Conservation (phyloP, 2,113 vertebrate genomes). For the Mellivora capensis region DNA sequence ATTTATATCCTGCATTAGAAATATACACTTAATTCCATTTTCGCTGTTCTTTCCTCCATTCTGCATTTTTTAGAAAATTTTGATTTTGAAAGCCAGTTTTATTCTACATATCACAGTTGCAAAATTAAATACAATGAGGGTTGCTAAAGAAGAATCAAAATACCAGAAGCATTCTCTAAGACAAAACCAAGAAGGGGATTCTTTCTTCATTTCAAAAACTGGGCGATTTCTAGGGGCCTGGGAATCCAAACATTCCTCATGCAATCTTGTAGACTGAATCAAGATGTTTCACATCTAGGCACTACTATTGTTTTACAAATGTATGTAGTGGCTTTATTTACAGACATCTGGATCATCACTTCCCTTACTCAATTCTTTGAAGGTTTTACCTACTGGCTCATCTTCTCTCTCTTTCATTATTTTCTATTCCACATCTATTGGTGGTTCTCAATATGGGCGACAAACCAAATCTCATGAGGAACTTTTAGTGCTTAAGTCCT, state of each 20-base stretch:
- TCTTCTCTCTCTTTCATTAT: background rate
- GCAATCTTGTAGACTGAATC: background rate
- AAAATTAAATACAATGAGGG: background rate
- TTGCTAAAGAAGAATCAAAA: background rate
- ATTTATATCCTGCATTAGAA: background rate
- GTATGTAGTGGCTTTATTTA: background rate
- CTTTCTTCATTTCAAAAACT: background rate
- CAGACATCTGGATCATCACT: background rate
- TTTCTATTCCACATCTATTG: background rate
- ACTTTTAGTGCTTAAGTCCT: background rate
- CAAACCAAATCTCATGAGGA: background rate
- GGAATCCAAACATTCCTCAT: background rate
- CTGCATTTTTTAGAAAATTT: background rate
- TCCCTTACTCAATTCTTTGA: background rate
- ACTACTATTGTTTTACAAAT: background rate
- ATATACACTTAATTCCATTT: background rate
- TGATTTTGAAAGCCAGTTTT: background rate
- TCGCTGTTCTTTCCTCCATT: background rate
- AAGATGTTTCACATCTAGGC: background rate
- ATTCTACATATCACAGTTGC: background rate
- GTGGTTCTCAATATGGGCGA: background rate
- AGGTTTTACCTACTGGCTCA: background rate
- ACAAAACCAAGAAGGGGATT: background rate
- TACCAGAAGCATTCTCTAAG: background rate
- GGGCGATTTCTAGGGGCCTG: background rate